A percentile compares a stretch with the other conserved stretches of the same genome.
These are phyloP conservation scores for Rhinogobius similis DNA, from an alignment of 2,113 vertebrate genomes.

Conservation along the genomic window DNA sequence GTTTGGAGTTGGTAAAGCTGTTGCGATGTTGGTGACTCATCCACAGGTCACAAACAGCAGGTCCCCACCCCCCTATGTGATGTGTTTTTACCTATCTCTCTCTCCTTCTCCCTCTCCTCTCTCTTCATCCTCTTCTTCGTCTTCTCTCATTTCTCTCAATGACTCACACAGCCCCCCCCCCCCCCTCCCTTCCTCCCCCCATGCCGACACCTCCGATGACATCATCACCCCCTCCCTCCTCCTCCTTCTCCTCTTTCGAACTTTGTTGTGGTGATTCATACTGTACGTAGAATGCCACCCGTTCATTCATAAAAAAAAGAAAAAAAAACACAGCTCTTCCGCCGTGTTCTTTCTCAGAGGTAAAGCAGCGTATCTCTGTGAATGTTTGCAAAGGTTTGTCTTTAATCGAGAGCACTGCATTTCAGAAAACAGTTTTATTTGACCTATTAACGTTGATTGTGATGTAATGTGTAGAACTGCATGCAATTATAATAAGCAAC, in stretches of 20 bases:
- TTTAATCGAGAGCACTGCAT: not conserved
- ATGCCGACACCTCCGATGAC: constrained; percentile 59
- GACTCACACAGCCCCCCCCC: constrained; percentile 71
- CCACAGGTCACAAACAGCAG: constrained; percentile 71
- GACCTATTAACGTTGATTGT: no score
- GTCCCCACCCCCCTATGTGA: constrained; percentile 59
- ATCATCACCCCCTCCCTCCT: constrained; percentile 60
- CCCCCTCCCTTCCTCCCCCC: constrained; percentile 57
- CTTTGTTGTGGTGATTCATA: constrained; percentile 76
- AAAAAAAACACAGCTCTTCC: constrained; percentile 17
- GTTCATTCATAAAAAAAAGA: constrained; percentile 48
- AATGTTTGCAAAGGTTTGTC: not conserved
- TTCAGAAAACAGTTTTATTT: no score
- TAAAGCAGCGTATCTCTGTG: not conserved
- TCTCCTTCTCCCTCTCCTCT: constrained; percentile 48
- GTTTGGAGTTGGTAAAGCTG: constrained; percentile 55
- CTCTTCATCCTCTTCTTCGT: constrained; percentile 38
- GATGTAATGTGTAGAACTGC: no score
- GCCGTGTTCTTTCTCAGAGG: not conserved
- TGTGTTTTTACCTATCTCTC: constrained; percentile 18
- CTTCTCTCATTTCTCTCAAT: constrained; percentile 59
- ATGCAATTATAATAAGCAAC: no score
- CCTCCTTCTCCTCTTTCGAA: constrained; percentile 22
- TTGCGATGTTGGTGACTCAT: constrained; percentile 66
- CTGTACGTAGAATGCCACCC: constrained; percentile 60